phyloP scores from a whole-genome alignment of 2,113 vertebrate genomes.

The Crotophaga sulcirostris region DNA sequence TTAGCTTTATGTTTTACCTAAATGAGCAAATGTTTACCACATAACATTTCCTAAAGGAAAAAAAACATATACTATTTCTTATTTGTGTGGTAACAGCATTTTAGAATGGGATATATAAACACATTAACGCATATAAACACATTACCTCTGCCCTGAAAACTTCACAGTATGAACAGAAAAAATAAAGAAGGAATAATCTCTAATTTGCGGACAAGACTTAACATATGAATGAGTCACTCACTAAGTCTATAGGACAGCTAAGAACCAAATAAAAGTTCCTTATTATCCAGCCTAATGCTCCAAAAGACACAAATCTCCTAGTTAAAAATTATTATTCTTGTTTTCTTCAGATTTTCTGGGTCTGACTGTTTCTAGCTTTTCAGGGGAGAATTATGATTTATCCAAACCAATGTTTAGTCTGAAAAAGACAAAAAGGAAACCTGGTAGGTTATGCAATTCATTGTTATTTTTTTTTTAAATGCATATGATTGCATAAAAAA shows the following conservation, averaged over 20 bases:
- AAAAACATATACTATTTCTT: not conserved
- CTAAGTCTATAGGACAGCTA: not conserved
- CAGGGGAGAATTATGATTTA: not conserved
- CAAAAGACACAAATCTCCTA: not conserved
- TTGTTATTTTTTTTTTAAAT: not conserved
- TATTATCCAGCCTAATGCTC: not conserved
- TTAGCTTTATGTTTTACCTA: not conserved
- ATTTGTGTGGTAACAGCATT: not conserved
- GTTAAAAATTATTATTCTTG: not conserved
- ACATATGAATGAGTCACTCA: not conserved
- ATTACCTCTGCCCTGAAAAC: not conserved
- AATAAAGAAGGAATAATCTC: not conserved
- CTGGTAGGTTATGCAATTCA: not conserved
- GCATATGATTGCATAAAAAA: not conserved
- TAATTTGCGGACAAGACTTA: not conserved
- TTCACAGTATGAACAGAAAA: not conserved
- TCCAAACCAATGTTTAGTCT: not conserved
- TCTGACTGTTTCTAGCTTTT: not conserved
- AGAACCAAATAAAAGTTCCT: not conserved
- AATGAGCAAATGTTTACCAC: not conserved
- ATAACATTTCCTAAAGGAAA: not conserved
- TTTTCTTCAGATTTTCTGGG: not conserved
- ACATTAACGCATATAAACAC: not conserved
- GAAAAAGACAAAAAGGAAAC: not conserved
- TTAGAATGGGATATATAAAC: not conserved